Percentiles rank a stretch among this genome's conserved stretches.
Evolutionary conservation across 2,888 invertebrate species (phyloP).

Genomic region (Eupithecia dodoneata): DNA sequence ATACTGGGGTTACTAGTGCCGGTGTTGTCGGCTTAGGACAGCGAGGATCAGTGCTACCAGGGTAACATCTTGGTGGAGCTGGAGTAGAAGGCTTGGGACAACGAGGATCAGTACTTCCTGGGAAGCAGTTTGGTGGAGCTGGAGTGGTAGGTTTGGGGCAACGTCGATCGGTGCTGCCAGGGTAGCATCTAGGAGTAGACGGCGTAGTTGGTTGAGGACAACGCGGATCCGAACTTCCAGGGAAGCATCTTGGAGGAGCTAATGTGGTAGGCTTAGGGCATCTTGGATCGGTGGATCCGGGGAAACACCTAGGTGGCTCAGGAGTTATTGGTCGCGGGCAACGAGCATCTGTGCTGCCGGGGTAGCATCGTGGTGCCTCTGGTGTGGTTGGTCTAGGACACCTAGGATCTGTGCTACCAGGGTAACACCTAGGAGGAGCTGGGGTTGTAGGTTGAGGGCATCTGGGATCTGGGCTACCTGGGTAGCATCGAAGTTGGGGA

Average conservation of each 20-base stretch:
- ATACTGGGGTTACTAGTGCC: constrained; percentile 43
- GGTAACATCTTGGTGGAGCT: constrained; percentile 38
- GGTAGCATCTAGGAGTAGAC: constrained; percentile 38
- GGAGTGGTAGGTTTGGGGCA: constrained; percentile 36
- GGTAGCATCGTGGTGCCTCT: constrained; percentile 51
- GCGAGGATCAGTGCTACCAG: constrained; percentile 44
- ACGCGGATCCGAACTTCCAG: constrained; percentile 45
- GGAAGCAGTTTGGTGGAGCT: constrained; percentile 33
- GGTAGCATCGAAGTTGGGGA: constrained; percentile 35
- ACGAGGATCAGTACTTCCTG: constrained; percentile 46
- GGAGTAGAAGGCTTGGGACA: constrained; percentile 49
- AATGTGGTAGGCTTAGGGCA: constrained; percentile 43
- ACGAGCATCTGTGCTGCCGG: constrained; percentile 53
- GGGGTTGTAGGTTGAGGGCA: constrained; percentile 52
- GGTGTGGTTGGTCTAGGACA: constrained; percentile 44
- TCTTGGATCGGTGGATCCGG: constrained; percentile 44
- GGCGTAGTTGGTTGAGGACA: constrained; percentile 42
- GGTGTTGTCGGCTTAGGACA: constrained; percentile 50
- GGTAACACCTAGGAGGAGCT: constrained; percentile 40
- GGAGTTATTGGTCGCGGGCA: constrained; percentile 51
- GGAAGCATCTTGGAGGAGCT: constrained; percentile 42
- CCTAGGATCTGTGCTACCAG: constrained; percentile 31
- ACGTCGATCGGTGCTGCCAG: constrained; percentile 28
- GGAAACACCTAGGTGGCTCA: constrained; percentile 41
- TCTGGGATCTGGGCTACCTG: constrained; percentile 43